Conservation (phyloP, 2,888 invertebrate genomes). For the Latrodectus elegans region DNA sequence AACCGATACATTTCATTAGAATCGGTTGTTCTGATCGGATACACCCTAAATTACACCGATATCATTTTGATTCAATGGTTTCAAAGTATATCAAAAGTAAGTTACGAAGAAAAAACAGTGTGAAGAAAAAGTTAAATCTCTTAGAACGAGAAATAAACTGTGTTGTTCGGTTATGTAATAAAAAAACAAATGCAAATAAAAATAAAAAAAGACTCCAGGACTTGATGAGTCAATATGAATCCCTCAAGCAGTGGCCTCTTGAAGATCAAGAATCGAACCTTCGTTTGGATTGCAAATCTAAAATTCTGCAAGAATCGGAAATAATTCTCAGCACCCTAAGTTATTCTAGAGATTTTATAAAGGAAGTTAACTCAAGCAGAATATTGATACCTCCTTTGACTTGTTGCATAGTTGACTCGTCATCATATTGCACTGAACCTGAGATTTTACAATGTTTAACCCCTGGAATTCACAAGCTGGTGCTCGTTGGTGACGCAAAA, state of each 20-base stretch:
- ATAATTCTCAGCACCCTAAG: slow-evolving; percentile 84
- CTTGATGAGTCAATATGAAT: background rate
- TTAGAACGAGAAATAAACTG: slow-evolving; percentile 24
- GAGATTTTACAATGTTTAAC: slow-evolving; percentile 39
- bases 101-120: background rate
- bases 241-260: background rate
- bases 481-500: slow-evolving; percentile 88
- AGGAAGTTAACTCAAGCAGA: no score
- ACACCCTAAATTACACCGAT: slow-evolving; percentile 78
- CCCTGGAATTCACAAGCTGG: slow-evolving; percentile 77
- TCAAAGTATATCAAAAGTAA: background rate
- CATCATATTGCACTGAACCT: slow-evolving; percentile 89
- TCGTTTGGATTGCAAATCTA: slow-evolving; percentile 17
- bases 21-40: slow-evolving; percentile 81
- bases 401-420: slow-evolving; percentile 89
- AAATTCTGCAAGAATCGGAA: slow-evolving; percentile 77
- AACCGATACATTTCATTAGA: slow-evolving; percentile 79
- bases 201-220: slow-evolving; percentile 12
- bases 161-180: slow-evolving; percentile 6
- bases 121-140: background rate
- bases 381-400: slow-evolving; percentile 24
- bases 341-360: slow-evolving; percentile 74
- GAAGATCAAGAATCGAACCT: background rate
- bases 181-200: background rate
- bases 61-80: slow-evolving; percentile 78